A percentile compares a stretch with the other conserved stretches of the same genome.
phyloP scores from a whole-genome alignment of 2,888 invertebrate species.

The Elegia similella region DNA sequence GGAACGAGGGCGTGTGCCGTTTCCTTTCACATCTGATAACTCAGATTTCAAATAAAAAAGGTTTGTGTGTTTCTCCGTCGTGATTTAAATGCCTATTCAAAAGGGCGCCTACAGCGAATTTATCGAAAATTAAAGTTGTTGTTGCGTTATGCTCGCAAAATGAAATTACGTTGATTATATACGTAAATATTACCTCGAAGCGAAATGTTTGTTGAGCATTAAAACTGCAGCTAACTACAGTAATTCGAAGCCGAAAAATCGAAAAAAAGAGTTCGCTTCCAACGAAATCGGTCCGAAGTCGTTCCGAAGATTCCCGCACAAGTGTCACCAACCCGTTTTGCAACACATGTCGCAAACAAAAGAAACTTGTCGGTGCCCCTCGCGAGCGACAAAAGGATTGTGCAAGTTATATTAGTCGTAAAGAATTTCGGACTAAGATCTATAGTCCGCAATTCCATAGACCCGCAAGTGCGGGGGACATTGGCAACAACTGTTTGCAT shows the following conservation, averaged over 20 bases:
- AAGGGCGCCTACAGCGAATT: slow-evolving; percentile 9
- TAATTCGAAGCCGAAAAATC: slow-evolving; percentile 45
- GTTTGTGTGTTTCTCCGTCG: slow-evolving; percentile 13
- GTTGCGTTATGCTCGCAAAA: neutral
- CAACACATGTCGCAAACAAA: slow-evolving; percentile 79
- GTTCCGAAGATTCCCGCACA: slow-evolving; percentile 62
- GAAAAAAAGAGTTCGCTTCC: slow-evolving; percentile 48
- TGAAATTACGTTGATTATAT: slow-evolving; percentile 13
- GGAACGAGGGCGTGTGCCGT: slow-evolving; percentile 45
- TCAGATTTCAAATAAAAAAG: slow-evolving; percentile 33
- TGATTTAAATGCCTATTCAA: slow-evolving; percentile 10
- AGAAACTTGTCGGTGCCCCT: slow-evolving; percentile 65
- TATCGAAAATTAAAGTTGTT: slow-evolving; percentile 8
- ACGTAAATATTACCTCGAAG: slow-evolving; percentile 5
- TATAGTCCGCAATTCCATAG: slow-evolving; percentile 77
- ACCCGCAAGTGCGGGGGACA: slow-evolving; percentile 76
- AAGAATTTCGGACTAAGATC: slow-evolving; percentile 79
- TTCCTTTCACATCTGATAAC: slow-evolving; percentile 25
- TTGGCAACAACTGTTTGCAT: slow-evolving; percentile 79
- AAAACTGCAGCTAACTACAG: slow-evolving; percentile 42
- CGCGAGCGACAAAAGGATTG: slow-evolving; percentile 75
- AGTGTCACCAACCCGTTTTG: slow-evolving; percentile 78
- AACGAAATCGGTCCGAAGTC: slow-evolving; percentile 57
- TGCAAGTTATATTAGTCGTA: slow-evolving; percentile 78
- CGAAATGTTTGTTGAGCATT: slow-evolving; percentile 9